These are phyloP conservation scores for Mesorhabditis spiculigera DNA, from an alignment of 2,888 invertebrate species.

Conservation along the genomic window DNA sequence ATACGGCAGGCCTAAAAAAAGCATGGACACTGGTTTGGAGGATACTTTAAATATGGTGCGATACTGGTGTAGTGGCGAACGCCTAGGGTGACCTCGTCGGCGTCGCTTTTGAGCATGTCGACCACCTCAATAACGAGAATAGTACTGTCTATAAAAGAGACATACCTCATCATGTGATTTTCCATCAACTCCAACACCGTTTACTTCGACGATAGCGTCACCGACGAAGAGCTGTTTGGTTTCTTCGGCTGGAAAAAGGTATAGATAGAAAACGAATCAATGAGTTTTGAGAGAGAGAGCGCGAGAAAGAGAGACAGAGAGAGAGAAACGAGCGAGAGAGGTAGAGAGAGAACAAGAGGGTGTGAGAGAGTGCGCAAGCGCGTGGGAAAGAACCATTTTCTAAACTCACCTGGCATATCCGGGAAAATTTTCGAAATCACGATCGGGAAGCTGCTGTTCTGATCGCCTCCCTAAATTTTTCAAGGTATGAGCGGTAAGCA, in stretches of 20 bases:
- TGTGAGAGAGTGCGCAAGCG: too few species aligned
- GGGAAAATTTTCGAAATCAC: slow-evolving; percentile 93
- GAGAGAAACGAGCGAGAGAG: slow-evolving; percentile 1
- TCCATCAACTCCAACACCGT: slow-evolving; percentile 58
- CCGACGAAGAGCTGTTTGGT: slow-evolving; percentile 79
- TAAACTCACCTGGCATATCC: slow-evolving; percentile 66
- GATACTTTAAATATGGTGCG: slow-evolving; percentile 78
- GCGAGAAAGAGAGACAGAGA: too few species aligned
- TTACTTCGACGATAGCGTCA: slow-evolving; percentile 81
- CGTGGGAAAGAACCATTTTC: too few species aligned
- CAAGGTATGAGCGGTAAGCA: too few species aligned
- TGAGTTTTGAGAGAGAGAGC: too few species aligned
- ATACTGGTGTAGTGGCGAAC: slow-evolving; percentile 93
- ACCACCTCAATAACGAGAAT: slow-evolving; percentile 77
- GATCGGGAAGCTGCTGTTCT: slow-evolving; percentile 78
- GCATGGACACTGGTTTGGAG: neutral
- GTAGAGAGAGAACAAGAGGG: neutral
- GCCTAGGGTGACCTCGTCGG: slow-evolving; percentile 82
- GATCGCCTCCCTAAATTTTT: slow-evolving; percentile 74
- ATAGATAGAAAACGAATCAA: too few species aligned
- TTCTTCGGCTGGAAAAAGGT: slow-evolving; percentile 74
- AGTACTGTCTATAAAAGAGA: too few species aligned
- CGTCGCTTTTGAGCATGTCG: slow-evolving; percentile 83
- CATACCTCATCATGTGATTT: slow-evolving; percentile 68
- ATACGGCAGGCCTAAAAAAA: slow-evolving; percentile 29